Percentiles rank a stretch among this genome's conserved stretches.
Evolutionary conservation across 2,113 vertebrate genomes (phyloP).

Genomic region (human (Homo sapiens)): DNA sequence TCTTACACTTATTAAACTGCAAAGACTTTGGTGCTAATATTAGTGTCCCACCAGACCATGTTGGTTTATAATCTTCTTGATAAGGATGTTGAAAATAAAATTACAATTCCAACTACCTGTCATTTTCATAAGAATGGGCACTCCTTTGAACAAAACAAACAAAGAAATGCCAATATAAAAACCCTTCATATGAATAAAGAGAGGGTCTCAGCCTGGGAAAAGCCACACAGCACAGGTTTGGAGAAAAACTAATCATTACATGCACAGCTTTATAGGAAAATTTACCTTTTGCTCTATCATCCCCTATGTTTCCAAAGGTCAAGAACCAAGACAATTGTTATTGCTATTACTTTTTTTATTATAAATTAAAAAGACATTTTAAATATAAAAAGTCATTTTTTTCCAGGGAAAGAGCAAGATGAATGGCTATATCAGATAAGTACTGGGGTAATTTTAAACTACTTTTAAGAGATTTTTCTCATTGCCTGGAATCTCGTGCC

Average conservation of each 20-base stretch:
- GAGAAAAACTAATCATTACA: background rate
- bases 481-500: background rate
- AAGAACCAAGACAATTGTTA: too few relatives aligned
- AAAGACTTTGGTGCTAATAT: background rate
- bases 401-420: too few relatives aligned
- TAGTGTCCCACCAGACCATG: fast-evolving
- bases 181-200: background rate
- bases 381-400: too few relatives aligned
- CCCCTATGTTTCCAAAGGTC: background rate
- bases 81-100: background rate
- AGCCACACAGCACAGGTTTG: background rate
- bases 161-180: background rate
- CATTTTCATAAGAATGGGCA: background rate
- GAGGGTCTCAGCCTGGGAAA: background rate
- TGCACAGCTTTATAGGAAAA: background rate
- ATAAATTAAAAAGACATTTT: too few relatives aligned
- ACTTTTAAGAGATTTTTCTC: too few relatives aligned
- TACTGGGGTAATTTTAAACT: too few relatives aligned
- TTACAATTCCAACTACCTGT: background rate
- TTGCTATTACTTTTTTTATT: too few relatives aligned
- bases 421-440: too few relatives aligned
- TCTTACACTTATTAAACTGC: background rate
- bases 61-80: background rate
- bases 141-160: background rate
- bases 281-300: background rate